Conservation (phyloP, 2,113 vertebrate species). For the Ivindomyrus marchei region DNA sequence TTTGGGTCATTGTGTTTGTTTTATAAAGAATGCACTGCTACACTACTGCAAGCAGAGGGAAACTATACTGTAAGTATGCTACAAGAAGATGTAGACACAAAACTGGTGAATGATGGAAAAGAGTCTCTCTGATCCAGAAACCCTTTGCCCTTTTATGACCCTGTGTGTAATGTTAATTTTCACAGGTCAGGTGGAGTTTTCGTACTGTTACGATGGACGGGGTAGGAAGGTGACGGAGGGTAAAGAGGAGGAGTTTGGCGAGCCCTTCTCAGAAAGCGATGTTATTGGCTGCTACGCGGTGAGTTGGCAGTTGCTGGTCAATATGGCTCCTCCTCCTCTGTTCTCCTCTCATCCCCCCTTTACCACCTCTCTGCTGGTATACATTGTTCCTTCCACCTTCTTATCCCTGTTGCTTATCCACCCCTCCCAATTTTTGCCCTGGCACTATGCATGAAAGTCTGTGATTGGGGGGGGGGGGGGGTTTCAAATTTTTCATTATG, state of each 20-base stretch:
- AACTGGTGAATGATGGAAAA: neutral
- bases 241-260: conserved; percentile 70
- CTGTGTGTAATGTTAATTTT: neutral
- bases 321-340: neutral
- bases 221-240: conserved; percentile 69
- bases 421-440: too few species aligned
- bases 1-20: neutral
- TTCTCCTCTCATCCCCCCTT: neutral
- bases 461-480: neutral
- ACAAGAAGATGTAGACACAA: neutral
- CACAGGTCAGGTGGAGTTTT: conserved; percentile 73
- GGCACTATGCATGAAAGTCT: too few species aligned
- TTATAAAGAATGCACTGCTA: neutral
- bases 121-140: neutral
- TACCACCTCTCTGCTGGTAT: neutral
- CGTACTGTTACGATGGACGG: conserved; percentile 71
- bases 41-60: neutral
- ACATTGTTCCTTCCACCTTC: neutral
- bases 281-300: conserved; percentile 83
- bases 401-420: neutral
- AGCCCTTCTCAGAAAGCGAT: conserved; percentile 71
- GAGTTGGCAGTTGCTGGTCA: conserved; percentile 33
- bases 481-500: neutral
- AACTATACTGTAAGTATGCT: neutral
- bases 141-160: neutral